Base-by-base conservation (phyloP, 35 echinoderm and acorn worm species). In the Acanthaster planci region DNA sequence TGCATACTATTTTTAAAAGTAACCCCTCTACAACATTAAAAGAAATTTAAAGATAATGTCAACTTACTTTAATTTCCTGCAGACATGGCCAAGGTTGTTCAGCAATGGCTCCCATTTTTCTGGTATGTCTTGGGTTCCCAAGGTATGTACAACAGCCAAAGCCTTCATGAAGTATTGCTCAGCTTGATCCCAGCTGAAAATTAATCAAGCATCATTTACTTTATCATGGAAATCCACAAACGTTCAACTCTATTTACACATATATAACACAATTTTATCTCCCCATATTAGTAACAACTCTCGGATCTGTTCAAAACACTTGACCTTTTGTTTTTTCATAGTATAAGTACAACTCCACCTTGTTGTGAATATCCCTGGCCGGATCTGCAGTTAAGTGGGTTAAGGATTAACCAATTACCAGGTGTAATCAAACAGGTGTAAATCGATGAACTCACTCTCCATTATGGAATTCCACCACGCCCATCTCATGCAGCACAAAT, bases 401-500 rank as follows among this genome's bases (percentile, higher is more conserved):
- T n/a, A n/a, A n/a, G n/a, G 12, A 47, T 47, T 12, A 47, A 47
- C 12, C 42, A 47, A 47, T 47, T 12, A 47, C 4, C 42, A 47
- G 42, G 42, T 47, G 42, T 47, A 47, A 47, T 47, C 42, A 47
- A 47, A 47, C 42, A 47, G 42, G 23, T 51, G 14, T 72, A 6
- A n/a, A 21, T 72, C 22, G 23, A 39, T 79, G 77, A 64, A 90
- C 94, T 84, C 80, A 93, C 90, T 92, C 87, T 78, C 82, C 85
- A 80, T 90, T 97, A 21, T 97, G 94, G 51, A 90, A 97, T 1
- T 88, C 91, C 10, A 92, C 91, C 18, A 97, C 90, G 38, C 94
- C 94, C 90, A 97, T 97, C 72, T 97, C 94, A 90, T 97, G 94
- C 36, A 97, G 87, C 12, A 97, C 94, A 90, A 97, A 97, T 2